phyloP scores from a whole-genome alignment of 2,797 vertebrate genomes.

The Hirundo rustica region DNA sequence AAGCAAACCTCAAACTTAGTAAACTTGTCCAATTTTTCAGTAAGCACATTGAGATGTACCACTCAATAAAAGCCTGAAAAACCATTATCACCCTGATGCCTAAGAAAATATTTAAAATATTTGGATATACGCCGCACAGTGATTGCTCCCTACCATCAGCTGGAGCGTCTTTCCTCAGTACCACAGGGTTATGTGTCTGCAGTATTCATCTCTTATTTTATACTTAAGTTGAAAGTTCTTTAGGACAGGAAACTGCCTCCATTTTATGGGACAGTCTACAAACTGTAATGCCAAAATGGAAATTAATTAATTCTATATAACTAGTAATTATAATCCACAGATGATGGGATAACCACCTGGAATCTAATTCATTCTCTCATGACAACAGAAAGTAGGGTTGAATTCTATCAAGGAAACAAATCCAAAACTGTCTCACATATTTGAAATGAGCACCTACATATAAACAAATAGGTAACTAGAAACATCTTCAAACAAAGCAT shows the following conservation, averaged over 20 bases:
- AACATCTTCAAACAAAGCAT: not conserved
- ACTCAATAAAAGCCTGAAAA: not conserved
- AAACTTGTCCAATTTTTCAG: not conserved
- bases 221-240: not conserved
- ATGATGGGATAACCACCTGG: not conserved
- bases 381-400: not conserved
- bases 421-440: not conserved
- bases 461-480: not conserved
- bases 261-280: not conserved
- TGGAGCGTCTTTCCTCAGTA: not conserved
- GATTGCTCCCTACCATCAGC: not conserved
- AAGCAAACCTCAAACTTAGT: not conserved
- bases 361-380: not conserved
- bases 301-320: not conserved
- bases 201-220: not conserved
- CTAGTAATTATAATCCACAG: not conserved
- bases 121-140: not conserved
- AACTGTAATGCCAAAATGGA: not conserved
- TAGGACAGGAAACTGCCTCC: not conserved
- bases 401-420: not conserved
- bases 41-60: not conserved
- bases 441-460: not conserved
- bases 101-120: not conserved
- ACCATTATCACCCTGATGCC: not conserved
- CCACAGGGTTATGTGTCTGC: not conserved